phyloP scores from a whole-genome alignment of 2,113 vertebrate species.

The Tragelaphus buxtoni region DNA sequence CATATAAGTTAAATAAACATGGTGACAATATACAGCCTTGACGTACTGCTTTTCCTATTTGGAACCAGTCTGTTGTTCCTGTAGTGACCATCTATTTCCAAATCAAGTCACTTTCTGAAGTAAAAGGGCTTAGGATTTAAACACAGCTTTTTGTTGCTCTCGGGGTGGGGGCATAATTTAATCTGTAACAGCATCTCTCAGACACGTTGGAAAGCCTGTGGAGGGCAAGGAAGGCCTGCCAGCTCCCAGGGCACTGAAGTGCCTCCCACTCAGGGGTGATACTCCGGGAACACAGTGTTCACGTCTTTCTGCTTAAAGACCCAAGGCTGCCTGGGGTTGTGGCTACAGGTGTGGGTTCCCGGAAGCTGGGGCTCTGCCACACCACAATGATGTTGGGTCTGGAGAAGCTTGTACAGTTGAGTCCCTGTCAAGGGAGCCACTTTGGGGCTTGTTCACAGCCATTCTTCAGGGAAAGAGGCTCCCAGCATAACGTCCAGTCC shows the following conservation, averaged over 20 bases:
- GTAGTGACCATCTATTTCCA: not conserved
- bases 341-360: not conserved
- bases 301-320: not conserved
- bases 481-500: not conserved
- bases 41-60: no score
- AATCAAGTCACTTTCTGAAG: not conserved
- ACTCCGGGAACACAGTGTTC: not conserved
- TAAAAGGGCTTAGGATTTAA: not conserved
- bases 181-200: not conserved
- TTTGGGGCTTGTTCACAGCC: not conserved
- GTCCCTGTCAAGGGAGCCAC: not conserved
- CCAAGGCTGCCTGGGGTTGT: not conserved
- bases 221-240: not conserved
- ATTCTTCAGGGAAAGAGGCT: not conserved
- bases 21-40: no score
- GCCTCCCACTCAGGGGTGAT: not conserved
- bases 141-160: not conserved
- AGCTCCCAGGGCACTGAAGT: not conserved
- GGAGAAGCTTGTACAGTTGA: not conserved
- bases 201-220: not conserved
- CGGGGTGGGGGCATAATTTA: not conserved
- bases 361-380: not conserved
- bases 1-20: no score
- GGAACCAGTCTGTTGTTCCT: no score
- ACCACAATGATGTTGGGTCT: not conserved